Conservation (phyloP, 2,888 invertebrate species). For the Rhogogaster chlorosoma region DNA sequence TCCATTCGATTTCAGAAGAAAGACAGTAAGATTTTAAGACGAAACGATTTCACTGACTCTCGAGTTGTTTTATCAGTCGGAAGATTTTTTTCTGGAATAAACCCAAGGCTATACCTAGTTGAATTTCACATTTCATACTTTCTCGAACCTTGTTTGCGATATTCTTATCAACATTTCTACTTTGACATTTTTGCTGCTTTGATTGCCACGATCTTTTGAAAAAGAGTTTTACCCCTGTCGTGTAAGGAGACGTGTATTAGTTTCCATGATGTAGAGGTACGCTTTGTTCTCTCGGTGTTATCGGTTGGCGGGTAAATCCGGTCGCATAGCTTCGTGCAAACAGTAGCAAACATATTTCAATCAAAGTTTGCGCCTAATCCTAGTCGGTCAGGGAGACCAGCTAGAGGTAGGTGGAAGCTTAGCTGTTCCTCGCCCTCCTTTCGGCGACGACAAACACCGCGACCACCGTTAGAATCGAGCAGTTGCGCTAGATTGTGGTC, state of each 20-base stretch:
- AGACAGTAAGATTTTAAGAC: neutral
- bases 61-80: neutral
- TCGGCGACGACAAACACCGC: slow-evolving; percentile 17
- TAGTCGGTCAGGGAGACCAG: slow-evolving; percentile 53
- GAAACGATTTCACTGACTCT: neutral
- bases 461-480: slow-evolving; percentile 36
- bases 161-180: neutral
- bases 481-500: slow-evolving; percentile 41
- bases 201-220: neutral
- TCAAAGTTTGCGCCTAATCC: slow-evolving; percentile 71
- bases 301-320: slow-evolving; percentile 33
- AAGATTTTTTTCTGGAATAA: neutral
- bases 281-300: slow-evolving; percentile 19
- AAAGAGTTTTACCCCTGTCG: neutral
- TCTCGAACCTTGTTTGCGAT: neutral
- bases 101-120: too few species aligned
- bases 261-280: slow-evolving; percentile 1
- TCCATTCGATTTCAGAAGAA: slow-evolving; percentile 1
- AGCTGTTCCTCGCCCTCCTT: slow-evolving; percentile 31
- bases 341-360: slow-evolving; percentile 73
- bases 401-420: slow-evolving; percentile 54
- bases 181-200: neutral
- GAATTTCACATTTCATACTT: neutral
- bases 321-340: slow-evolving; percentile 60
- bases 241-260: neutral